These are phyloP conservation scores for Rhegmatorhina hoffmannsi DNA, from an alignment of 2,113 vertebrate species.

Conservation along the genomic window DNA sequence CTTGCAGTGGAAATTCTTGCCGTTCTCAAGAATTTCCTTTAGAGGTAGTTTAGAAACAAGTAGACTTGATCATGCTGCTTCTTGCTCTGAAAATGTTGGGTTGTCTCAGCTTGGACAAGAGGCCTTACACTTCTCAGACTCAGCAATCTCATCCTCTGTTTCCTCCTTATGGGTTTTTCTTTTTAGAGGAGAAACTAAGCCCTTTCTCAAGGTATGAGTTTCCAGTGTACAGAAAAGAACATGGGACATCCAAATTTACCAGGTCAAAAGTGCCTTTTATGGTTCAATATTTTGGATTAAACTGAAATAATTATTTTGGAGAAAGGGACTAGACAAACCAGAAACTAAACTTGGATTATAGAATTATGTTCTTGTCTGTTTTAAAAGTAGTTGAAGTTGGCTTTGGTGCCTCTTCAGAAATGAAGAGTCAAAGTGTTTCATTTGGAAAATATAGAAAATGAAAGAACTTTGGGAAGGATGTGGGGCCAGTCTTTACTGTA, in stretches of 20 bases:
- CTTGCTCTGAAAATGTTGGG: not conserved
- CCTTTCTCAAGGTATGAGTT: not conserved
- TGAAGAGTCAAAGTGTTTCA: not conserved
- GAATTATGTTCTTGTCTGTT: not conserved
- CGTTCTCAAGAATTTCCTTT: no score
- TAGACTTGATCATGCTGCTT: not conserved
- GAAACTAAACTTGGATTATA: not conserved
- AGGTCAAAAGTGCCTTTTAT: not conserved
- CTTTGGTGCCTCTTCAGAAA: not conserved
- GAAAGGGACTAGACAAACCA: not conserved
- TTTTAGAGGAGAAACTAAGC: not conserved
- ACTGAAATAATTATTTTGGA: not conserved
- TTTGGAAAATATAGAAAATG: not conserved
- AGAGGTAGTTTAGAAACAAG: not conserved
- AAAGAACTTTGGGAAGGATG: not conserved
- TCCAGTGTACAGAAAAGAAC: not conserved
- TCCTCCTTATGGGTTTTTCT: not conserved
- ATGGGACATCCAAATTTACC: not conserved
- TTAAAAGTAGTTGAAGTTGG: not conserved
- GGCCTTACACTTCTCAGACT: not conserved
- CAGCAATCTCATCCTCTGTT: not conserved
- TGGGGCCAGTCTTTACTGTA: not conserved
- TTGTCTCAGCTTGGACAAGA: not conserved
- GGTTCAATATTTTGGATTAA: not conserved
- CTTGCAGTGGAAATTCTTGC: not conserved